Evolutionary conservation across 1,140 invertebrate genomes (phyloP), one percentile per base, ranked within the genome.

Genomic region (Bombus cullumanus): DNA sequence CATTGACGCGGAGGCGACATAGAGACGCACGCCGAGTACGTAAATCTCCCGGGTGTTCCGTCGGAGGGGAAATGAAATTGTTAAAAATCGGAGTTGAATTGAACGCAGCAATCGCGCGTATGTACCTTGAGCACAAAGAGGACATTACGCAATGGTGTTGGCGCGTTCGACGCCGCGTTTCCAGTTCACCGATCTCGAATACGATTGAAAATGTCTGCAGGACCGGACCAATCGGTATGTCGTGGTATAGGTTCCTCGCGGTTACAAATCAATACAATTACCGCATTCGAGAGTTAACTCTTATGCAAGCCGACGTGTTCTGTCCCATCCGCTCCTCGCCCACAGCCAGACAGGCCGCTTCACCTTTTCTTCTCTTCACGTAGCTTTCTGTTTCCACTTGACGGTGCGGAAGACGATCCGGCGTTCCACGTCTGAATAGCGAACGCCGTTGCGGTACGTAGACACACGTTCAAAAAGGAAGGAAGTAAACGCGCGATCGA

Each of bases 381-480:
- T 81, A 68, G 78, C 85, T 90, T 90, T 90, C 89, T 87, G 88
- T 89, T 90, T 90, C 89, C 88, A 89, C 88, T 90, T 88, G 88
- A 81, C 82, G 78, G 88, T 76, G 88, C 85, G 88, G 89, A 90
- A 90, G 89, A 90, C 88, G 89, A 90, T 90, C 86, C 82, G 69
- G 34, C 81, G 88, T 86, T 87, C 85, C 85, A 47, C 68, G 79
- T 87, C 79, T 85, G 88, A 90, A 90, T 90, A 79, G 75, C 53
- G 81, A 89, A 85, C 86, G 78, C 47, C 76, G 83, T 62, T 64
- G 71, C 79, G 43, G 79, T 75, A 85, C 78, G 47, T 62, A 68
- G 41, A 81, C 57, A 71, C 74, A 53, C 39, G 73, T 83, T 73
- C 53, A 59, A 66, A 83, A 77, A 73, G 66, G 83, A 84, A 77